Evolutionary conservation across 2,113 vertebrate species (phyloP).

Genomic region (Peromyscus leucopus): DNA sequence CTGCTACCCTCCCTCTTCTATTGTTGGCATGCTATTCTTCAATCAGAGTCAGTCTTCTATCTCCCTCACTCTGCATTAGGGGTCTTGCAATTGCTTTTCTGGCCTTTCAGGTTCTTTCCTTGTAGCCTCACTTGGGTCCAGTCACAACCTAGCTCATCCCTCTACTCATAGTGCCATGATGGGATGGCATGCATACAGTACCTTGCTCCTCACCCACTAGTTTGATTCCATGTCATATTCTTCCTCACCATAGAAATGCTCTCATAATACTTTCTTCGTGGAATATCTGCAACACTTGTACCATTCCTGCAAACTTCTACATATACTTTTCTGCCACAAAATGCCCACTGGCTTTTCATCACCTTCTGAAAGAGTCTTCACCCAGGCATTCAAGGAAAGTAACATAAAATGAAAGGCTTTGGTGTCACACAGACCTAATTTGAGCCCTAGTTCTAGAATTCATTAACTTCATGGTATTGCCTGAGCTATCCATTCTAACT

Average conservation of each 20-base stretch:
- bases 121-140: not conserved
- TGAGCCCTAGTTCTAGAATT: not conserved
- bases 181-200: not conserved
- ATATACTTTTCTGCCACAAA: not conserved
- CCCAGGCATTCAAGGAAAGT: not conserved
- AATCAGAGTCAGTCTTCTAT: not conserved
- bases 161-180: not conserved
- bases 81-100: not conserved
- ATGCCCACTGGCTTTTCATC: not conserved
- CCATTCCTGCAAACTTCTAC: not conserved
- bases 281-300: not conserved
- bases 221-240: not conserved
- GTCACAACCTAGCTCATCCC: not conserved
- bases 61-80: not conserved
- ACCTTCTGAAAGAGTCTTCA: not conserved
- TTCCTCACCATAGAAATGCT: not conserved
- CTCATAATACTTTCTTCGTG: constrained; percentile 4
- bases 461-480: not conserved
- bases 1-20: not conserved
- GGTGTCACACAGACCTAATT: not conserved
- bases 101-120: not conserved
- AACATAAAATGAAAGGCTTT: constrained; percentile 11
- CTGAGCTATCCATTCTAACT: not conserved
- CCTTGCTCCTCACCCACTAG: not conserved
- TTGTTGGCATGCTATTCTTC: not conserved